Base-by-base conservation (phyloP, 2,797 vertebrate genomes). In the Tympanoctomys barrerae region DNA sequence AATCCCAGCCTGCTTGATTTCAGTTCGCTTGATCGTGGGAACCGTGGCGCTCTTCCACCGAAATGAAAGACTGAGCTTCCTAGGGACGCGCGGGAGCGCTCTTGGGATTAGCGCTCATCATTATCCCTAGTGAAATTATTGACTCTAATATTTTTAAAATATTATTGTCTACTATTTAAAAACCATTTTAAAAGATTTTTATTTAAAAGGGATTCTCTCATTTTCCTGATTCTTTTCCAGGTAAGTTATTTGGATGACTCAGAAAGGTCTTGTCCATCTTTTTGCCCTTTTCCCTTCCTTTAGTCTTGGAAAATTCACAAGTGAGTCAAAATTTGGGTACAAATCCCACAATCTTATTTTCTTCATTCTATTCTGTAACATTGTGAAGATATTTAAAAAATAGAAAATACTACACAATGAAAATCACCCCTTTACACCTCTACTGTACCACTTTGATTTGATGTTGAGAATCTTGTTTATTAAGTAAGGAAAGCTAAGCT, bases 341-440 rank as follows among this genome's bases (percentile, higher is more conserved):
- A 71, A 22, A 62, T 39, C 62, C 36, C 19, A 59, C 22, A 87
- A 33, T 54, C 46, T 86, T 91, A 89, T 80, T 82, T 39, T 86
- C 22, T 94, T 49, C 3, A 22, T 54, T 89, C 70, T 33, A 39
- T 61, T 86, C 3, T 57, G 79, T 52, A 68, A 49, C 24, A 18
- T 16, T 90, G 8, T 83, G 39, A 89, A 6, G 18, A 94, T 95
- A 90, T 83, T 89, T 49, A 54, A 88, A 82, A 90, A 82, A 61
- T 18, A 82, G 39, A 81, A 95, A 81, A 61, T n/a, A 68, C 28
- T 54, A 90, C 36, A 10, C 61, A 88, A 80, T 59, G 24, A 62
- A 68, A 71, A 57, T 85, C 68, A 54, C 7, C 49, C 46, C 42
- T 21, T 86, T 1, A 1, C 62, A 28, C 61, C 33, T 77, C 26